Evolutionary conservation across 2,797 vertebrate genomes (phyloP), one percentile per base, ranked within the genome.

Genomic region (Sebastes minor): DNA sequence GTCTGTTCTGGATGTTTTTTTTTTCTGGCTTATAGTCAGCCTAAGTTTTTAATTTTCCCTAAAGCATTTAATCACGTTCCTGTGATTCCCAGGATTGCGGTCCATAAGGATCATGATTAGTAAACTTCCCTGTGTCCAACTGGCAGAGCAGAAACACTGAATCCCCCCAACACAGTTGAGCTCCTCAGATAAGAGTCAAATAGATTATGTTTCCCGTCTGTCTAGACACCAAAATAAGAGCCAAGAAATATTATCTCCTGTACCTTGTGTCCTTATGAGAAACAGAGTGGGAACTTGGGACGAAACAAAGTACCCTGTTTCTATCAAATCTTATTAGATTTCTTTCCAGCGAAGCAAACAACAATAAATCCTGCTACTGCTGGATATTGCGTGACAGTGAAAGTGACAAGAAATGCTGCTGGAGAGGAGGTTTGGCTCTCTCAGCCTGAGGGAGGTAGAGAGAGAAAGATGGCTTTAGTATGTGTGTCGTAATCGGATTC

Each of bases 211-310:
- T 85, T 68, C 75, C 57, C 61, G 13, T 82, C 74, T 12, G 74
- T 93, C 87, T 89, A 86, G 89, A 91, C 85, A 25, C 66, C 69
- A 70, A 83, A 86, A 90, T 80, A 74, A 63, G 42, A 75, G 72
- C 66, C 13, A 27, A 73, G 61, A 82, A 53, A 69, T 78, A 78
- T 84, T 22, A 79, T 69, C 64, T 87, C 8, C 38, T 8, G 9
- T 69, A 76, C 46, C 60, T 59, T 60, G 53, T 78, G 75, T 76
- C 71, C 49, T 55, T 68, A 46, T 67, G 68, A 87, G 30, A 73
- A 22, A 53, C 38, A 62, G 65, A 80, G 68, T 27, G 23, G 78
- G 53, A 73, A 66, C 66, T 55, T 72, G 74, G 78, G 68, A 87
- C 72, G 65, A 84, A 87, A 86, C 74, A 83, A 81, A 78, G 30